Conservation (phyloP, 2,888 invertebrate species). For the Odiellus spinosus region DNA sequence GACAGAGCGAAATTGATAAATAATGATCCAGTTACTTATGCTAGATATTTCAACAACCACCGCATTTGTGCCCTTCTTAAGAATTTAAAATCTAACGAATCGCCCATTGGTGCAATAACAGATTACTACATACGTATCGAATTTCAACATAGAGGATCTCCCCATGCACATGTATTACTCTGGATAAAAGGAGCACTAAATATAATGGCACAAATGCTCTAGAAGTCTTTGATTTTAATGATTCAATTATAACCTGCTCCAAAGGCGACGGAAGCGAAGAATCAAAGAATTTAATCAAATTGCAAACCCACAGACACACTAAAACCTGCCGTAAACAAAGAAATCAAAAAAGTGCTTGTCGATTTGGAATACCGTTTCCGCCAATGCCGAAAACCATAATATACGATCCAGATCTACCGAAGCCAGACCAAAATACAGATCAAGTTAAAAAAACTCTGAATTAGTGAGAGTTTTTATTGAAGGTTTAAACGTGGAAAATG, state of each 20-base stretch:
- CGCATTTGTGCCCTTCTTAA: conserved; percentile 14
- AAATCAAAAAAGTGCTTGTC: not conserved
- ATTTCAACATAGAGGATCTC: no score
- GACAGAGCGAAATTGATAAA: conserved; percentile 10
- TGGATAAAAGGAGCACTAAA: conserved; percentile 6
- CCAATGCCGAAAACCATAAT: not conserved
- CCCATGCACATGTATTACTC: no score
- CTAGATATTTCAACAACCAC: conserved; percentile 20
- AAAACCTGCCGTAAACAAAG: not conserved
- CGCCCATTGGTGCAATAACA: no score
- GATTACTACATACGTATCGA: no score
- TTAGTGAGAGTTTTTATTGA: no score
- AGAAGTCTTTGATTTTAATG: not conserved
- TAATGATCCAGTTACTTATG: conserved; percentile 20
- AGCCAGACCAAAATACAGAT: not conserved
- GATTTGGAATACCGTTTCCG: not conserved
- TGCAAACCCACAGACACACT: not conserved
- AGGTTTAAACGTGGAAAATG: no score
- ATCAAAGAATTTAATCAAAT: not conserved
- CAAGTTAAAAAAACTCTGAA: not conserved
- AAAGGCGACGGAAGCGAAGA: not conserved
- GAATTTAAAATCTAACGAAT: not conserved
- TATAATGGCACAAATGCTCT: no score
- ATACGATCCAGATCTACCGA: not conserved
- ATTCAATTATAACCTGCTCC: not conserved